These are phyloP conservation scores for Macaria notata DNA, from an alignment of 2,888 invertebrate genomes.

Conservation along the genomic window DNA sequence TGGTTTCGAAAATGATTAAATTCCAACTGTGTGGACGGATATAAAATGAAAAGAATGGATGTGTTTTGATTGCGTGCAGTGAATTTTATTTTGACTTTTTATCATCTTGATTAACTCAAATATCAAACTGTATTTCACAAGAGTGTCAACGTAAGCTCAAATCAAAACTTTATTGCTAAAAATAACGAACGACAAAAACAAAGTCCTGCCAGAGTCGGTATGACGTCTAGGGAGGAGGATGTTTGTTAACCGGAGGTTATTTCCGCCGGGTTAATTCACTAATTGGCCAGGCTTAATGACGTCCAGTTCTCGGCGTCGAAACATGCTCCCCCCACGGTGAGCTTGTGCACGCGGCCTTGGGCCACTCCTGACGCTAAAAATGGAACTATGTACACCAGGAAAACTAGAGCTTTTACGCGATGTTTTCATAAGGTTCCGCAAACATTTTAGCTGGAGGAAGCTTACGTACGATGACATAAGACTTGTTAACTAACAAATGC, in stretches of 20 bases:
- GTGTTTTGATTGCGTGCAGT: too few species aligned
- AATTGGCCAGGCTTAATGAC: conserved; percentile 37
- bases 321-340: not conserved
- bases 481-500: too few species aligned
- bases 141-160: conserved; percentile 23
- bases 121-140: too few species aligned
- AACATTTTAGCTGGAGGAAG: too few species aligned
- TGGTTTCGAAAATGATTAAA: too few species aligned
- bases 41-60: too few species aligned
- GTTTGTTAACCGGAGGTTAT: conserved; percentile 47
- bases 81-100: too few species aligned
- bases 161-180: conserved; percentile 13
- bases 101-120: not conserved
- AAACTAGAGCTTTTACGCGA: conserved; percentile 4
- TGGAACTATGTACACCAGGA: conserved; percentile 6
- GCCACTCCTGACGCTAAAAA: conserved; percentile 12
- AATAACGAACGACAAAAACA: conserved; percentile 10
- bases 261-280: conserved; percentile 40
- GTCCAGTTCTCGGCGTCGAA: conserved; percentile 5
- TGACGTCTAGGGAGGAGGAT: conserved; percentile 61
- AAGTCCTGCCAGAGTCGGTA: conserved; percentile 10
- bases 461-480: too few species aligned
- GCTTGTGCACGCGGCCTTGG: conserved; percentile 8
- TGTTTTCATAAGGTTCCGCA: not conserved
- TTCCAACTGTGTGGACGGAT: too few species aligned